Evolutionary conservation across 2,797 vertebrate species (phyloP).

Genomic region (Diplodus puntazzo): DNA sequence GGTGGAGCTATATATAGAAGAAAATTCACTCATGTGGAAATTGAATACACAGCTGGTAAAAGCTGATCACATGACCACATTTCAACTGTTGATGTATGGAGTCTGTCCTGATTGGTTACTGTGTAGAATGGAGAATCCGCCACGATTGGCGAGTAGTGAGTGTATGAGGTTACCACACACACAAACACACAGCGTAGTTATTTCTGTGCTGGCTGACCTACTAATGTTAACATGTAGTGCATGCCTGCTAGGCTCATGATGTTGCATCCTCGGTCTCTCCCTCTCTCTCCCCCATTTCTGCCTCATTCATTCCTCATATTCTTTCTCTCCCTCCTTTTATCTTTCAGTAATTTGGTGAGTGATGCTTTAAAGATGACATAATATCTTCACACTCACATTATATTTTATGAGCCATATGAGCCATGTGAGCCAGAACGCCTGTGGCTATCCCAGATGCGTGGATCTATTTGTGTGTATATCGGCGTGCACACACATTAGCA

Average conservation of each 20-base stretch:
- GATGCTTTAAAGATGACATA: conserved; percentile 14
- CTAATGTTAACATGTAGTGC: conserved; percentile 82
- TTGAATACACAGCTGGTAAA: conserved; percentile 61
- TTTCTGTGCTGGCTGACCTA: conserved; percentile 84
- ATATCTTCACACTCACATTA: conserved; percentile 19
- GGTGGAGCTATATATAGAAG: not conserved
- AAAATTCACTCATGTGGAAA: conserved; percentile 53
- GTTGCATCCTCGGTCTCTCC: conserved; percentile 60
- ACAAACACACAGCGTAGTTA: conserved; percentile 70
- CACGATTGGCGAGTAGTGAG: conserved; percentile 45
- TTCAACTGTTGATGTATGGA: conserved; percentile 60
- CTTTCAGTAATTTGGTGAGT: conserved; percentile 18
- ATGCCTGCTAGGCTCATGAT: conserved; percentile 81
- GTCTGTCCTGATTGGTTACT: conserved; percentile 50
- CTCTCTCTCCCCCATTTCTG: conserved; percentile 18
- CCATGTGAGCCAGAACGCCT: conserved; percentile 17
- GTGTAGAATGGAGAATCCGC: conserved; percentile 39
- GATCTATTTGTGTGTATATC: conserved; percentile 8
- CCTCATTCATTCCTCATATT: conserved; percentile 9
- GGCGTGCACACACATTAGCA: conserved; percentile 27
- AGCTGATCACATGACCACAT: conserved; percentile 48
- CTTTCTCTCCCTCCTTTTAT: not conserved
- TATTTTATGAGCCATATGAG: conserved; percentile 45
- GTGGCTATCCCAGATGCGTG: conserved; percentile 56
- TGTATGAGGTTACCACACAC: conserved; percentile 58